Evolutionary conservation across 1,140 invertebrate species (phyloP), one percentile per base, ranked within the genome.

Genomic region (Conopomorpha cramerella): DNA sequence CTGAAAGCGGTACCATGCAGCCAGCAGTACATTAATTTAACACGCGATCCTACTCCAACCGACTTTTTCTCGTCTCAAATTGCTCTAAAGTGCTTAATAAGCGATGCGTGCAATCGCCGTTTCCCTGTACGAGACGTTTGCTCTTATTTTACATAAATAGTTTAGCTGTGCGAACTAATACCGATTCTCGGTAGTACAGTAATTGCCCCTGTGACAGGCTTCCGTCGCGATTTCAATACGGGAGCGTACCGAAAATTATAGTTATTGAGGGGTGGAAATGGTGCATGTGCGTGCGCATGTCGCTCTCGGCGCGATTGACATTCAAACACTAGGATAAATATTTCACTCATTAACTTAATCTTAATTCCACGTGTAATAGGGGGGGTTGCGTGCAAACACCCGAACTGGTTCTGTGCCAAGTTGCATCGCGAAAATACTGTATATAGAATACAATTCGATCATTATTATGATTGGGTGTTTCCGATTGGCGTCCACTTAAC

Each of bases 71-170:
- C 48, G 46, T 55, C 55, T 55, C 51, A 76, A 76, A 76, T 76
- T 76, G 60, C 66, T 76, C 60, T 65, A 72, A 76, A 76, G 71
- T 76, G 60, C 71, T 72, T 76, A 76, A 76, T 76, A 64, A 72
- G 66, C 43, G 67, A 71, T 76, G 71, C 71, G 71, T 76, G 71
- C 71, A 60, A 70, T 73, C 53, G 62, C 45, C 55, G 71, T 73
- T 72, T 72, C 66, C 62, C 60, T 64, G 67, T 72, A 74, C 57
- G 55, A 58, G 59, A 57, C 48, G 44, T 51, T 38, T 64, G 59
- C 55, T 70, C 67, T 68, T 71, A 62, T 76, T 76, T 72, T 71
- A 67, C 67, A 71, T 72, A 71, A 73, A 76, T 76, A 76, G 67
- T 72, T 68, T 54, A 62, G 54, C 52, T 51, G 55, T 48, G 49